Base-by-base conservation (phyloP, 1,140 invertebrate genomes). In the Papilio polytes region DNA sequence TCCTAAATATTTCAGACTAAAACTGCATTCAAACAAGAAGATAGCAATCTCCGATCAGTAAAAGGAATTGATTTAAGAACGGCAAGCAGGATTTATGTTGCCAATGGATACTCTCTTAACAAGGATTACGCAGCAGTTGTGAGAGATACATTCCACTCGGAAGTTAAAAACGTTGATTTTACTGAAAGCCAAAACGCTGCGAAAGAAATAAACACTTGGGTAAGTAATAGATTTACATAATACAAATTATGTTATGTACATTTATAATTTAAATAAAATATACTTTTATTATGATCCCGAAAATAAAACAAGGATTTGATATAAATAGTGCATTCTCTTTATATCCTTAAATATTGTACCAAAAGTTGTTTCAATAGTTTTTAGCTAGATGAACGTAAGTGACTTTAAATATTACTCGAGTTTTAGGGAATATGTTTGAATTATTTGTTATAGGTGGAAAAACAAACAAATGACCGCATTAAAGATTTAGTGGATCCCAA, bases 401-500 rank as follows among this genome's bases (percentile, higher is more conserved):
- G 36, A 7, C 36, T 41, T 41, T 41, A 41, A 41, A 78, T 31
- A 26, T 63, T 13, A 63, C 13, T 63, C 26, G 26, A 36, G 6
- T 7, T 12, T 18, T 15, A 31, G 22, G 3, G 3, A 6, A 31
- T 15, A 12, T 1, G 12, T 56, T 53, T 18, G 66, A 31, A 13
- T 80, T 56, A 9, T 74, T 72, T 80, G 63, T 85, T 87, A 20
- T 48, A 92, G 97, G 96, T 98, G 0, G 95, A 96, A 89, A 85
- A 96, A 8, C 95, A 97, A 89, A 98, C 98, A 0, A 96, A 97
- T 83, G 94, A 97, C 81, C 97, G 96, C 90, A 97, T 98, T 82
- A 96, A 96, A 80, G 91, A 97, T 87, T 91, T 98, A 48, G 46
- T 48, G 10, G 10, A 48, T 48, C 46, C 94, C 86, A 95, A 89